Evolutionary conservation across 2,113 vertebrate genomes (phyloP), one percentile per base, ranked within the genome.

Genomic region (Sander lucioperca): DNA sequence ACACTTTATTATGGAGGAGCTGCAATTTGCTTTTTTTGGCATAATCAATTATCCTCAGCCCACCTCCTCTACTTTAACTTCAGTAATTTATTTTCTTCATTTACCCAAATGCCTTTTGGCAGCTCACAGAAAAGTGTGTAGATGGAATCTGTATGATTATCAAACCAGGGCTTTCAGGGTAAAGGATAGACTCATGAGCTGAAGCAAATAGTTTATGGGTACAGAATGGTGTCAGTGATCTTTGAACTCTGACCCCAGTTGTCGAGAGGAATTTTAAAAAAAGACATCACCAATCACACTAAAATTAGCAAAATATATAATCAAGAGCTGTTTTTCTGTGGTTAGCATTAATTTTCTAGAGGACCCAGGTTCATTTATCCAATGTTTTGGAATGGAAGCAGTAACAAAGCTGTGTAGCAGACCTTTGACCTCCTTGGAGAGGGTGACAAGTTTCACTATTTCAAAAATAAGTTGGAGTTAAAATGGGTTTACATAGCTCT

Each of bases 1-100:
- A 70, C 54, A 14, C 30, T 63, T 62, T 82, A 45, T 53, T 11
- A 47, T 33, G 36, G 48, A 69, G 56, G 45, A 82, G 64, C n/a
- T 74, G 62, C 30, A 68, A 43, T 81, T 45, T 30, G n/a, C 54
- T 68, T 53, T n/a, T n/a, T 54, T 62, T 54, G 30, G 12, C 13
- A 2, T 19, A 45, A 53, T 62, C 18, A 33, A 69, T 12, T 63
- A 18, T 62, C 64, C 56, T 21, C 47, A 47, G 57, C 33, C 15
- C 47, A n/a, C n/a, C 45, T 53, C 23, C 16, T 15, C 3, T 3
- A 21, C 21, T 58, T 33, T 21, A 36, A 27, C 50, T 36, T 30
- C 27, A 57, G 33, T 3, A 16, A 13, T 19, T 48, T 13, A 25
- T 59, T 51, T 39, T 15, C 30, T 54, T 14, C 18, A 30, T 70